A percentile compares a stretch with the other conserved stretches of the same genome.
Evolutionary conservation across 2,888 invertebrate species (phyloP).

Genomic region (Agelastica alni): DNA sequence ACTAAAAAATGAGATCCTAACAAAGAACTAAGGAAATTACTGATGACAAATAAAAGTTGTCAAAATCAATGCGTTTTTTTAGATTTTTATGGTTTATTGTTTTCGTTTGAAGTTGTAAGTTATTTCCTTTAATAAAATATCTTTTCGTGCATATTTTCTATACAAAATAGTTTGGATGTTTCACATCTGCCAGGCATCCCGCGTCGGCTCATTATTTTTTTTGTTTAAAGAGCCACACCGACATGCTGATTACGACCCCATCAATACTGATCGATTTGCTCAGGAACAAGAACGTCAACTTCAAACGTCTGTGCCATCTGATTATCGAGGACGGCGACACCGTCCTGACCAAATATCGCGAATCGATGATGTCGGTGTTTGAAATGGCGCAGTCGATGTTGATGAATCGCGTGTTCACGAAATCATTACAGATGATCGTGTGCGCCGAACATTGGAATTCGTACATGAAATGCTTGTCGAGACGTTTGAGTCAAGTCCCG

Average conservation of each 20-base stretch:
- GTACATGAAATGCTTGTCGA: conserved; percentile 62
- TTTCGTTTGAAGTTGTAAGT: too few species aligned
- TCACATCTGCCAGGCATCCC: too few species aligned
- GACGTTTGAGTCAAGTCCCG: conserved; percentile 61
- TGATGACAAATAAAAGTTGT: too few species aligned
- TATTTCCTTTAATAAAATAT: too few species aligned
- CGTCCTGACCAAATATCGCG: conserved; percentile 61
- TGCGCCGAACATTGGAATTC: conserved; percentile 69
- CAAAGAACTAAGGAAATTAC: too few species aligned
- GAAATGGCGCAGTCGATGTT: conserved; percentile 57
- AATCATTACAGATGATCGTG: conserved; percentile 63
- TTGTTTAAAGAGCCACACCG: conserved; percentile 56
- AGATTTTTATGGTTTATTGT: too few species aligned
- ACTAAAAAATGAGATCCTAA: too few species aligned
- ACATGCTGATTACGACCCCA: conserved; percentile 74
- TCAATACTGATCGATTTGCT: conserved; percentile 59
- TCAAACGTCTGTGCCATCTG: conserved; percentile 67
- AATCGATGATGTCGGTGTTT: conserved; percentile 57
- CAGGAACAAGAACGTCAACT: conserved; percentile 60
- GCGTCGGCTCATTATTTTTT: too few species aligned
- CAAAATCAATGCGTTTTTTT: too few species aligned
- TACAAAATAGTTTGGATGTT: too few species aligned
- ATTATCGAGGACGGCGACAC: conserved; percentile 74
- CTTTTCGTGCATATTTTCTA: too few species aligned
- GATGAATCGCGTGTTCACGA: conserved; percentile 55